Conservation (phyloP, 2,797 vertebrate genomes). For the Hylomyscus alleni region DNA sequence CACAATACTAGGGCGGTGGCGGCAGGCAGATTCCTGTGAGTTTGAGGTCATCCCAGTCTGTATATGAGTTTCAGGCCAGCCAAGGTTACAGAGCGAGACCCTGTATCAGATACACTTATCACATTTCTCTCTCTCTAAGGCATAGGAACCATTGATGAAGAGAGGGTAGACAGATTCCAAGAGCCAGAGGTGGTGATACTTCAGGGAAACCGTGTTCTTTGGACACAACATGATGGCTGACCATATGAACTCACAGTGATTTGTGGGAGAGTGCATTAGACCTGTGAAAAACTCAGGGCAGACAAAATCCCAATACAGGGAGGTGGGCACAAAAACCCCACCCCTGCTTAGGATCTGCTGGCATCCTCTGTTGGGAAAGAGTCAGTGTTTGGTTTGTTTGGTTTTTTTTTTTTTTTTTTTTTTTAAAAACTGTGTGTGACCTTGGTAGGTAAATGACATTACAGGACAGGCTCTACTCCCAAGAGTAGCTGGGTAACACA, state of each 20-base stretch:
- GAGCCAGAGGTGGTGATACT: background rate
- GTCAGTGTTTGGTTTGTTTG: background rate
- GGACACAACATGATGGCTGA: background rate
- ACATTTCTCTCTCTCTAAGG: background rate
- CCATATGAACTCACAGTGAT: background rate
- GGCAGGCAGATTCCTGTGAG: background rate
- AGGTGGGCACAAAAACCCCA: background rate
- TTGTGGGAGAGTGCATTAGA: too few relatives aligned
- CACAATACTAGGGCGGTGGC: background rate
- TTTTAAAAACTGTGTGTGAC: background rate
- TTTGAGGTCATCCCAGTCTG: background rate
- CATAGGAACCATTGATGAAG: background rate
- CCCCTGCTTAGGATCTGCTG: background rate
- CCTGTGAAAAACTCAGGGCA: background rate
- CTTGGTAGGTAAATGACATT: background rate
- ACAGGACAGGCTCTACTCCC: background rate
- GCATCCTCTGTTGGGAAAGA: background rate
- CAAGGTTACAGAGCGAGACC: background rate
- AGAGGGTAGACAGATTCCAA: background rate
- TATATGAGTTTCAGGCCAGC: background rate
- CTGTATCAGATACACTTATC: too few relatives aligned
- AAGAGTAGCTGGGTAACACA: background rate
- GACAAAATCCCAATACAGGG: background rate
- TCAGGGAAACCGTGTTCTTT: background rate
- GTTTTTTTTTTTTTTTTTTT: background rate